Conservation (phyloP, 2,888 invertebrate species). For the Ariolimax columbianus region DNA sequence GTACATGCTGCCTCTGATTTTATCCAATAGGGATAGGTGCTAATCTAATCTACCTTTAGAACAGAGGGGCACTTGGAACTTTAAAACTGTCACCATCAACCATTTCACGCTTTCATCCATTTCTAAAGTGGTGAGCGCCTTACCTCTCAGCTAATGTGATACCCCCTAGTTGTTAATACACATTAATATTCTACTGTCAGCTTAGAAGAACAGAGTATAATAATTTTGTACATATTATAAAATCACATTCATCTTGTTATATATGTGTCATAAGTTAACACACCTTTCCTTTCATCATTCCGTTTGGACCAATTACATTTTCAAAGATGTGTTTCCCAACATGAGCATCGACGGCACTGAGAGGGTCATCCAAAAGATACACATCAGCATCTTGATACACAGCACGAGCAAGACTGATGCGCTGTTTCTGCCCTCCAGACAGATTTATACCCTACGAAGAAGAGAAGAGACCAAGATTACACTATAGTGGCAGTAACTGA, state of each 20-base stretch:
- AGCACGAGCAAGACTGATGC: slow-evolving; percentile 53
- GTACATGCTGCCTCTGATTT: too few relatives aligned
- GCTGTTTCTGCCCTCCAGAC: slow-evolving; percentile 55
- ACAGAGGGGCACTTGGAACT: too few relatives aligned
- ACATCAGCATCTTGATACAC: slow-evolving; percentile 54
- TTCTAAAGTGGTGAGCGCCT: too few relatives aligned
- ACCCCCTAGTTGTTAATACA: too few relatives aligned
- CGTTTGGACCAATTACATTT: slow-evolving; percentile 44
- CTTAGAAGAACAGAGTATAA: neutral
- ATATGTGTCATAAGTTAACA: neutral
- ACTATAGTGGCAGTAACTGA: too few relatives aligned
- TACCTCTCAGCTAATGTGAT: too few relatives aligned
- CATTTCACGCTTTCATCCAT: too few relatives aligned
- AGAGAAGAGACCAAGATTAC: too few relatives aligned
- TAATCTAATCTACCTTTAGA: too few relatives aligned
- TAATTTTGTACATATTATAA: neutral
- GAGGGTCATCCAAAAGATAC: slow-evolving; percentile 54
- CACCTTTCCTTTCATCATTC: slow-evolving; percentile 41
- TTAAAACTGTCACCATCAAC: too few relatives aligned
- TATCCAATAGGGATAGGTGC: too few relatives aligned
- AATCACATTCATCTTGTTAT: neutral
- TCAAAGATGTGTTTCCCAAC: slow-evolving; percentile 52
- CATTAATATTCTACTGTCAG: too few relatives aligned
- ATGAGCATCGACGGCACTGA: slow-evolving; percentile 54
- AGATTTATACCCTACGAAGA: slow-evolving; percentile 51